These are phyloP conservation scores for Ptychobarbus kaznakovi DNA, from an alignment of 2,797 vertebrate species.

Conservation along the genomic window DNA sequence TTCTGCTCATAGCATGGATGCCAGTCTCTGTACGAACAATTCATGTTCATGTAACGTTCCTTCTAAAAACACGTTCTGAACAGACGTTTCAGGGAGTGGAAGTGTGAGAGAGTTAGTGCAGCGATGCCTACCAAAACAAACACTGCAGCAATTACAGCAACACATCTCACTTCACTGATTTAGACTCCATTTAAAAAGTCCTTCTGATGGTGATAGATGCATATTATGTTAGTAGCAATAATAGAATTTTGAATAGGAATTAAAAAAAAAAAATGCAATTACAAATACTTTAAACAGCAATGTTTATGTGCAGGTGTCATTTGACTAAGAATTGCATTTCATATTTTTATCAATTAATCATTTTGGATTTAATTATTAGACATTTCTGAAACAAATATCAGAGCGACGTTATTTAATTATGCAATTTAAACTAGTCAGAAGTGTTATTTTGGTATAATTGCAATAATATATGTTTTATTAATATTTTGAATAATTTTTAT, in stretches of 20 bases:
- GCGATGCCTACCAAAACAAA: conserved; percentile 64
- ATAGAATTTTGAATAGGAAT: background rate
- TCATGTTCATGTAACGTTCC: conserved; percentile 61
- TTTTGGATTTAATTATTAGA: background rate
- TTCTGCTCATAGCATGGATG: conserved; percentile 60
- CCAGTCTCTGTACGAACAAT: conserved; percentile 59
- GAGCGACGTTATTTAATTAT: background rate
- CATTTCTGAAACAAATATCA: background rate
- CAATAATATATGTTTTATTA: background rate
- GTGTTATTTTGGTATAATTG: background rate
- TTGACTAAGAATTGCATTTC: background rate
- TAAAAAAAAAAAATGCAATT: background rate
- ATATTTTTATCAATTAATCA: background rate
- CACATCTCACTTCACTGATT: conserved; percentile 8
- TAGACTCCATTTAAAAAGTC: background rate
- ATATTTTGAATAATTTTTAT: background rate
- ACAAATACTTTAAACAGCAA: background rate
- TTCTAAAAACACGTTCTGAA: conserved; percentile 51
- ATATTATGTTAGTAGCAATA: background rate
- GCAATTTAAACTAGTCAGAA: background rate
- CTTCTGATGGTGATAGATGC: background rate
- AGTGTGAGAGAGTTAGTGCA: conserved; percentile 58
- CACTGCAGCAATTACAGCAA: conserved; percentile 48
- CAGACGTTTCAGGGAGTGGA: conserved; percentile 64
- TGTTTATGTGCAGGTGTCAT: background rate